These are phyloP conservation scores for Cantharis rustica DNA, from an alignment of 2,888 invertebrate genomes.

Conservation along the genomic window DNA sequence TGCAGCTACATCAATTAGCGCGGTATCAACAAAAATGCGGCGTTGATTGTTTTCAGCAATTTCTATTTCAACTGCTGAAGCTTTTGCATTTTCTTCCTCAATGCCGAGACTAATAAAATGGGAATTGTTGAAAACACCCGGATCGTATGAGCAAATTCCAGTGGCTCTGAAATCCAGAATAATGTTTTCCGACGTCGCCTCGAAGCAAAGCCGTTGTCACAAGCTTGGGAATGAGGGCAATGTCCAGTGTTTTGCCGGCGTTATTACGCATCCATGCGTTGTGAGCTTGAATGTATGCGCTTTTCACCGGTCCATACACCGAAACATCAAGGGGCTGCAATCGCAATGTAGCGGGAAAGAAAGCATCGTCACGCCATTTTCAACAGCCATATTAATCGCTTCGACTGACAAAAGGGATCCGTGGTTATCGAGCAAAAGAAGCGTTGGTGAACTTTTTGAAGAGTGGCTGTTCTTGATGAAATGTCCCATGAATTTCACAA, in stretches of 20 bases:
- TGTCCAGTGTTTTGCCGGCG: background rate
- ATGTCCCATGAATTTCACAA: background rate
- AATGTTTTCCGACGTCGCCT: constrained; percentile 4
- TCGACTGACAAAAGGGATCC: constrained; percentile 5
- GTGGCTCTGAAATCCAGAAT: no score
- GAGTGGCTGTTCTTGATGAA: constrained; percentile 12
- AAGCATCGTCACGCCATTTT: background rate
- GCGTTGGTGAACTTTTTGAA: constrained; percentile 2
- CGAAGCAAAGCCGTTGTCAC: background rate
- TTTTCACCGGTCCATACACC: constrained; percentile 12
- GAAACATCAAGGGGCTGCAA: constrained; percentile 5
- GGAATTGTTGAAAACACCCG: background rate
- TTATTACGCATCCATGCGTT: no score
- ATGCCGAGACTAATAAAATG: no score
- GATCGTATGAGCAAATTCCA: no score
- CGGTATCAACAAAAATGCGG: no score
- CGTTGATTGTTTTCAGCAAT: no score
- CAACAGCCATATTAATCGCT: constrained; percentile 1
- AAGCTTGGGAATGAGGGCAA: background rate
- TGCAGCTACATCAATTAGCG: no score
- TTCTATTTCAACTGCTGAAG: no score
- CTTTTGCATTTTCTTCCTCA: no score
- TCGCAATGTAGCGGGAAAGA: background rate
- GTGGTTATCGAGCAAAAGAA: constrained; percentile 27
- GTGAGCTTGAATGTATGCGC: no score